Evolutionary conservation across 1,140 invertebrate species (phyloP), one percentile per base, ranked within the genome.

Genomic region (Ips nitidus): DNA sequence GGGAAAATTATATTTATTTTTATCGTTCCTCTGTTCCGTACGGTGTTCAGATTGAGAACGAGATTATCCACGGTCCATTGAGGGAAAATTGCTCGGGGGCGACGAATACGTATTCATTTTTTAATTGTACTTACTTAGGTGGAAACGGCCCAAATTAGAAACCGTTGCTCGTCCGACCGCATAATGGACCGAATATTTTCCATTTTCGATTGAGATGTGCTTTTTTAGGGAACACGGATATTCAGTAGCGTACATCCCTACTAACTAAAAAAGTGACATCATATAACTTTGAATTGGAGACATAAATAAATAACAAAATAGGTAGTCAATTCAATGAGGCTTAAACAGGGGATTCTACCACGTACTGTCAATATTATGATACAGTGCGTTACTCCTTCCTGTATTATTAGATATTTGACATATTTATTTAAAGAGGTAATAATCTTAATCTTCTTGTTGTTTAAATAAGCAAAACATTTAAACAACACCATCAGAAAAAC

Each of bases 1-100:
- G 40, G 61, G 58, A 65, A 72, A 69, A 67, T 67, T 65, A 68
- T 71, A 68, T 73, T 69, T 71, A 71, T 73, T 73, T 67, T 59
- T 66, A 55, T 69, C 58, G 59, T 68, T 69, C 60, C 69, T 71
- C 52, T 71, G 61, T 70, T 71, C 68, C 68, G 60, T 71, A 59
- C 66, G 52, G 60, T 69, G 57, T 73, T 73, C 64, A 71, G 72
- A 71, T 73, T 67, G 72, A 73, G 72, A 73, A 73, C 66, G 65
- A 70, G 72, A 73, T 73, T 73, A 73, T 62, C 50, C 56, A 73
- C 72, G 72, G 72, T 71, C 69, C 72, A 73, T 73, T 73, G 72
- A 73, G 59, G 66, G 43, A 62, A 66, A 73, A 73, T 73, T 71
- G 72, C 72, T 66, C 39, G 22, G 43, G 66, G 72, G 64, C 66